phyloP scores from a whole-genome alignment of 2,113 vertebrate species.

The Mobula hypostoma region DNA sequence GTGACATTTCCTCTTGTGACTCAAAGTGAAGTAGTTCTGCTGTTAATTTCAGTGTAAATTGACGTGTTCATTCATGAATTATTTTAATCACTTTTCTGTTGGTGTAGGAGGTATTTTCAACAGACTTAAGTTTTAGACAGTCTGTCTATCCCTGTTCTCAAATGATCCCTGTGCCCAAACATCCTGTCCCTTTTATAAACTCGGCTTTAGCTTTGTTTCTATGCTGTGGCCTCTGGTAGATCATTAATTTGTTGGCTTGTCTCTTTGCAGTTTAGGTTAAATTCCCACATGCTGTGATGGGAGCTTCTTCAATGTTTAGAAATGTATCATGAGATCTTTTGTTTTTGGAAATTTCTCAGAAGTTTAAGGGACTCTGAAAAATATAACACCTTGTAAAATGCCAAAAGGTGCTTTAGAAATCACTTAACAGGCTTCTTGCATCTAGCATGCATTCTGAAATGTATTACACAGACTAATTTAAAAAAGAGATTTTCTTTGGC shows the following conservation, averaged over 20 bases:
- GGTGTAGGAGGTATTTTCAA: background rate
- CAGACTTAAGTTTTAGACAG: background rate
- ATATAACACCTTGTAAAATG: slow-evolving; percentile 37
- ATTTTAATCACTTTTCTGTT: background rate
- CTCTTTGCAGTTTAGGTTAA: background rate
- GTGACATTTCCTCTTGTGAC: background rate
- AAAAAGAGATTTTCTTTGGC: background rate
- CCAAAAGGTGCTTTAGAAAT: background rate
- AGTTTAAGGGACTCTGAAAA: slow-evolving; percentile 42
- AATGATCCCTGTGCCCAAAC: background rate
- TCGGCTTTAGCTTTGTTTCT: background rate
- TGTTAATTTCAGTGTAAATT: background rate
- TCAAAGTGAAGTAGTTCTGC: background rate
- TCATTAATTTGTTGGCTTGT: background rate
- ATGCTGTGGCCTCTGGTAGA: background rate
- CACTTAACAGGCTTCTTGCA: background rate
- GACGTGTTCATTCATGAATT: background rate
- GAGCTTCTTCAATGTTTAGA: background rate
- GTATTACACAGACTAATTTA: background rate
- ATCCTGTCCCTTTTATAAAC: background rate
- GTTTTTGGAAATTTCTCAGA: background rate
- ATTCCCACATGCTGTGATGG: background rate
- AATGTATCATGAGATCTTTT: slow-evolving; percentile 40
- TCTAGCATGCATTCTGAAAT: background rate
- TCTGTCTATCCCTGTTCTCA: background rate